Conservation (phyloP, 2,888 invertebrate genomes). For the Andrena hattorfiana region DNA sequence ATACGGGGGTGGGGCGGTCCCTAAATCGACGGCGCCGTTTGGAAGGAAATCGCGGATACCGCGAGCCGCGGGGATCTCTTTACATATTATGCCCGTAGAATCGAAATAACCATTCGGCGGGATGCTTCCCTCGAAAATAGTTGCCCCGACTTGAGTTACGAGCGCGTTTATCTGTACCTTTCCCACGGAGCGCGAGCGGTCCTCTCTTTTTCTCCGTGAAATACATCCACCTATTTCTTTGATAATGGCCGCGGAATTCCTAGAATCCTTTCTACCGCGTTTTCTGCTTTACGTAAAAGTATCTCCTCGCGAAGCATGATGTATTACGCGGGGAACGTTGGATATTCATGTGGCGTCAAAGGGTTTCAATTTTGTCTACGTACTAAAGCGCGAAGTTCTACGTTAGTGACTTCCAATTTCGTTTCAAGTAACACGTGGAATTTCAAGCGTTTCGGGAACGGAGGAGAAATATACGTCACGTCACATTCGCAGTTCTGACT, state of each 20-base stretch:
- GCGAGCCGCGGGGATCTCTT: constrained; percentile 40
- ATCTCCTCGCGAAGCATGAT: too few species aligned
- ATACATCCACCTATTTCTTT: not conserved
- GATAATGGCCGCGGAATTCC: not conserved
- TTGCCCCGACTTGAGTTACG: constrained; percentile 36
- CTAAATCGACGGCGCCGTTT: constrained; percentile 64
- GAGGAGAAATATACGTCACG: too few species aligned
- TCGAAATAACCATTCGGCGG: constrained; percentile 49
- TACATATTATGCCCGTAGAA: constrained; percentile 51
- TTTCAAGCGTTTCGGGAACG: too few species aligned
- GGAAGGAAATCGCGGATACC: constrained; percentile 54
- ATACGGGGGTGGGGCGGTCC: constrained; percentile 50
- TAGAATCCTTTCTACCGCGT: not conserved
- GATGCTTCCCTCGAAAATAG: constrained; percentile 34
- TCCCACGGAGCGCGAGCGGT: not conserved
- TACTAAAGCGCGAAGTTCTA: too few species aligned
- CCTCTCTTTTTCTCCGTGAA: not conserved
- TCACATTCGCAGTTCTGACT: too few species aligned
- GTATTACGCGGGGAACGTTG: too few species aligned
- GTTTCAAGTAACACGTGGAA: too few species aligned
- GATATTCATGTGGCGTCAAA: too few species aligned
- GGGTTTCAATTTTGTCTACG: too few species aligned
- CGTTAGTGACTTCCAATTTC: too few species aligned
- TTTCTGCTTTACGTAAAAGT: not conserved
- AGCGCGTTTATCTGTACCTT: constrained; percentile 35